Evolutionary conservation across 2,888 invertebrate genomes (phyloP).

Genomic region (Eucera pruinosa): DNA sequence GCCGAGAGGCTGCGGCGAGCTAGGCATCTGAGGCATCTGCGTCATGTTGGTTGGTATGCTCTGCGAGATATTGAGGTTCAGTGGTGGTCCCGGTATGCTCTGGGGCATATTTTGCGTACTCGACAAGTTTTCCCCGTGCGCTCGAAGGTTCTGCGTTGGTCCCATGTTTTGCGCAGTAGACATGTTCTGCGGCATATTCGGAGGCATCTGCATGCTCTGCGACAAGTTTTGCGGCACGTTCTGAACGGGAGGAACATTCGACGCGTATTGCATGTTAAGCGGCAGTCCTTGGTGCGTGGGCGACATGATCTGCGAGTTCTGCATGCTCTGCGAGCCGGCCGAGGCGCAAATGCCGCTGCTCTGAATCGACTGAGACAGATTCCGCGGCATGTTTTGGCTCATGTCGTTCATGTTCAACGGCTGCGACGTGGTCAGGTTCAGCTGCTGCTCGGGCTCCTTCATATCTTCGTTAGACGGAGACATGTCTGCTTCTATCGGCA

Average conservation of each 20-base stretch:
- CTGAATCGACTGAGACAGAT: constrained; percentile 79
- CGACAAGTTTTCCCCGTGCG: constrained; percentile 66
- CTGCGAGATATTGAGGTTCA: constrained; percentile 82
- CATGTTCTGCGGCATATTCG: constrained; percentile 71
- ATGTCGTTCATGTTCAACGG: constrained; percentile 69
- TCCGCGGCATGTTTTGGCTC: constrained; percentile 77
- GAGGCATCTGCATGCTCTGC: constrained; percentile 76
- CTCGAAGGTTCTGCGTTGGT: constrained; percentile 66
- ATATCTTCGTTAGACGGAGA: constrained; percentile 75
- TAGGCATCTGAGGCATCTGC: constrained; percentile 78
- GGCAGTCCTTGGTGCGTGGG: constrained; percentile 77
- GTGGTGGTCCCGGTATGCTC: constrained; percentile 75
- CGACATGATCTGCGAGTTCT: constrained; percentile 73
- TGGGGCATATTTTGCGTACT: constrained; percentile 66
- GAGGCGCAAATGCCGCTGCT: constrained; percentile 66
- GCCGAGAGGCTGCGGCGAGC: constrained; percentile 81
- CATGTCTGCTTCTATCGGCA: constrained; percentile 75
- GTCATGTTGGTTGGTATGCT: constrained; percentile 78
- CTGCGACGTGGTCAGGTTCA: constrained; percentile 67
- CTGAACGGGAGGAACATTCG: constrained; percentile 77
- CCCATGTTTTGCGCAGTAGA: constrained; percentile 66
- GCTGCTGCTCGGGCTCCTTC: constrained; percentile 74
- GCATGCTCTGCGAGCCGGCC: constrained; percentile 59
- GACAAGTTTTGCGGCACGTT: constrained; percentile 82
- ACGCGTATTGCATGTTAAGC: constrained; percentile 81